phyloP scores from a whole-genome alignment of 2,113 vertebrate species.

The Caranx melampygus region DNA sequence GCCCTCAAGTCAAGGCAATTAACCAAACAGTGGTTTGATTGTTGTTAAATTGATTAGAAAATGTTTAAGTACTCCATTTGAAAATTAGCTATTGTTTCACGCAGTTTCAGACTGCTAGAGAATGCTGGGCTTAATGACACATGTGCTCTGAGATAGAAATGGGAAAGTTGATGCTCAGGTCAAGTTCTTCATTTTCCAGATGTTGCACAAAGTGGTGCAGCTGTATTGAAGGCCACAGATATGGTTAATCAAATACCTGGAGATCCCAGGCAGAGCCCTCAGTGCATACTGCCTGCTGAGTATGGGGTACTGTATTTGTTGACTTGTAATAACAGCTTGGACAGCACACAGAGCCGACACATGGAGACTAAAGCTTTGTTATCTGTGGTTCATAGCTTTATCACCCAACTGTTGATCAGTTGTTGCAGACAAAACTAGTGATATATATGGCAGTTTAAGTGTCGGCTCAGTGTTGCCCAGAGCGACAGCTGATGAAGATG shows the following conservation, averaged over 20 bases:
- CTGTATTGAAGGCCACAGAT: slow-evolving; percentile 9
- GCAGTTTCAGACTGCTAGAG: slow-evolving; percentile 65
- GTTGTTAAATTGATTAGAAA: slow-evolving; percentile 86
- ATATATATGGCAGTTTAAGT: slow-evolving; percentile 53
- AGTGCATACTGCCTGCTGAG: not conserved
- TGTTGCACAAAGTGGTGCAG: slow-evolving; percentile 12
- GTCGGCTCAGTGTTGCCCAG: slow-evolving; percentile 60
- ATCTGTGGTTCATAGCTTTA: slow-evolving; percentile 27
- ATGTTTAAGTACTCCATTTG: slow-evolving; percentile 82
- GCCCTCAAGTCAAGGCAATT: slow-evolving; percentile 84
- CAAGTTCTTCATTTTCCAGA: slow-evolving; percentile 40
- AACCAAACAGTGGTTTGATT: slow-evolving; percentile 84
- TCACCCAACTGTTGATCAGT: slow-evolving; percentile 67
- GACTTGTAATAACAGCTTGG: slow-evolving; percentile 34
- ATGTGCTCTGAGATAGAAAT: slow-evolving; percentile 62
- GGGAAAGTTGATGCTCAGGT: slow-evolving; percentile 67
- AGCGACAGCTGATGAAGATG: slow-evolving; percentile 66
- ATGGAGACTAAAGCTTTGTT: slow-evolving; percentile 25
- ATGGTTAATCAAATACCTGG: slow-evolving; percentile 2
- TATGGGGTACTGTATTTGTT: slow-evolving; percentile 2
- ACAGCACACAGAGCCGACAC: not conserved
- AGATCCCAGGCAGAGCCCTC: not conserved
- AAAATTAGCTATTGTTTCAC: slow-evolving; percentile 81
- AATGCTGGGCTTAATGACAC: slow-evolving; percentile 76
- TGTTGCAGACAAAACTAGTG: slow-evolving; percentile 46